Evolutionary conservation across 1,140 invertebrate species (phyloP).

Genomic region (Bombyx mori): ASM3026992v2 NC_085118.1:13953501-13954000

Average conservation of each 20-base stretch:
- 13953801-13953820: conserved; percentile 23
- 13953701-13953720: conserved; percentile 21
- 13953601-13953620: conserved; percentile 11
- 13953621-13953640: conserved; percentile 13
- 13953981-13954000: conserved; percentile 17
- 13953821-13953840: conserved; percentile 15
- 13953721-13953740: conserved; percentile 25
- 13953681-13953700: conserved; percentile 13
- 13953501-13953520: conserved; percentile 1
- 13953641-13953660: conserved; percentile 7
- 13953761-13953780: conserved; percentile 23
- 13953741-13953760: conserved; percentile 25
- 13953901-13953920: conserved; percentile 9
- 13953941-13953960: conserved; percentile 18
- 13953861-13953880: conserved; percentile 16
- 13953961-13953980: conserved; percentile 16
- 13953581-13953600: background rate
- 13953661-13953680: conserved; percentile 16
- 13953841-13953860: conserved; percentile 10
- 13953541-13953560: conserved; percentile 16
- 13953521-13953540: conserved; percentile 13
- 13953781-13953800: conserved; percentile 30
- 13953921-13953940: conserved; percentile 19
- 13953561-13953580: conserved; percentile 15
- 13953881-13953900: conserved; percentile 13